Evolutionary conservation across 2,888 invertebrate species (phyloP).

Genomic region (Thera obeliscata): DNA sequence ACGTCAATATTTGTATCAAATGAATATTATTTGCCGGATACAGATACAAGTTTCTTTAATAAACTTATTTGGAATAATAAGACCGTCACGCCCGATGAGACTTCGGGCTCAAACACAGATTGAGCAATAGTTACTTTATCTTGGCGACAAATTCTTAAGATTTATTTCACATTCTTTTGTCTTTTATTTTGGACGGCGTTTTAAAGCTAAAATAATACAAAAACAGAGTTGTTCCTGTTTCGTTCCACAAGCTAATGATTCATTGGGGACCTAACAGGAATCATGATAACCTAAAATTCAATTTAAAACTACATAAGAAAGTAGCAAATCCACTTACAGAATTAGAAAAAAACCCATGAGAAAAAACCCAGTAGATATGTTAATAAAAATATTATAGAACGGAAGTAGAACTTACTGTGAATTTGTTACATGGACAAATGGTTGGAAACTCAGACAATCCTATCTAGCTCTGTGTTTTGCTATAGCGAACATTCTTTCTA

Average conservation of each 20-base stretch:
- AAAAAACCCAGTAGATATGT: slow-evolving; percentile 12
- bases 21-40: slow-evolving; percentile 48
- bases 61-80: slow-evolving; percentile 49
- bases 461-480: not conserved
- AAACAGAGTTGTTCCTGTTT: too few relatives aligned
- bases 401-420: slow-evolving; percentile 28
- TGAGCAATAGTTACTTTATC: slow-evolving; percentile 1
- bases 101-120: not conserved
- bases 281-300: too few relatives aligned
- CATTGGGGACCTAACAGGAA: too few relatives aligned
- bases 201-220: not conserved
- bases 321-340: slow-evolving; percentile 2
- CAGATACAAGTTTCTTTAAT: slow-evolving; percentile 57
- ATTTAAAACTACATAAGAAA: slow-evolving; percentile 1
- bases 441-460: slow-evolving; percentile 29
- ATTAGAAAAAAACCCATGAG: slow-evolving; percentile 5
- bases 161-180: slow-evolving; percentile 16
- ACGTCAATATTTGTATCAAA: slow-evolving; percentile 56
- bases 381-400: slow-evolving; percentile 24
- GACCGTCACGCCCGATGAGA: slow-evolving; percentile 42
- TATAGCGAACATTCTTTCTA: slow-evolving; percentile 12
- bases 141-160: slow-evolving; percentile 17
- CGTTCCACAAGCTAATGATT: too few relatives aligned
- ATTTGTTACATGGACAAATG: slow-evolving; percentile 26
- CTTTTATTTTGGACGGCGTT: not conserved